Base-by-base conservation (phyloP, 1,140 invertebrate genomes). In the Catajapyx aquilonaris region DNA sequence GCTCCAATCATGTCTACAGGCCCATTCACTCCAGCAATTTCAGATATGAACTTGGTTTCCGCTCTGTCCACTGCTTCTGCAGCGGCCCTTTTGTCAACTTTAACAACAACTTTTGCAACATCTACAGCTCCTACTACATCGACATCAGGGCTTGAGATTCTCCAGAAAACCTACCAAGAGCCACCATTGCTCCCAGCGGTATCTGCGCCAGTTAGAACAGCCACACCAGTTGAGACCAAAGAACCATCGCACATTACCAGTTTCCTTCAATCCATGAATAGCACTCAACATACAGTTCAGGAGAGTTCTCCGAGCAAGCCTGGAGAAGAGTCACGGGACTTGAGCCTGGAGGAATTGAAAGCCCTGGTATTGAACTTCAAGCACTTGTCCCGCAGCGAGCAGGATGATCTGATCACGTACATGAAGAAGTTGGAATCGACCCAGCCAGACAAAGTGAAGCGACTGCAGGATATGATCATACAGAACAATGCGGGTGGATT, bases 361-460 rank as follows among this genome's bases (percentile, higher is more conserved):
- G 69, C 71, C 0, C 50, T 81, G 1, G 51, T 84, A 20, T 75
- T 79, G 48, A 81, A 80, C 50, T 83, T 83, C 44, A 73, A 73
- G 51, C 72, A 79, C 45, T 51, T 84, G 1, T 72, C 69, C 0
- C 66, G 65, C 2, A 73, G 79, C 35, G 77, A 83, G 48, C 79
- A 84, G 44, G 72, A 80, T 38, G 71, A 72, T 40, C 56, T 84
- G 0, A 81, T 83, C 4, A 69, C 68, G 3, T 79, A 79, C 47
- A 48, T 84, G 28, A 79, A 78, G 46, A 79, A 80, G 47, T 48
- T 81, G 21, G 77, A 81, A 52, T 64, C 65, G 0, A 66, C 64
- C 10, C 71, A 80, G 48, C 73, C 76, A 0, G 53, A 62, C 4
- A 63, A 74, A 19, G 77, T 83, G 0, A 75, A 79, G 46, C 66